phyloP scores from a whole-genome alignment of 2,797 vertebrate species.

The Coranthus polyacanthus region DNA sequence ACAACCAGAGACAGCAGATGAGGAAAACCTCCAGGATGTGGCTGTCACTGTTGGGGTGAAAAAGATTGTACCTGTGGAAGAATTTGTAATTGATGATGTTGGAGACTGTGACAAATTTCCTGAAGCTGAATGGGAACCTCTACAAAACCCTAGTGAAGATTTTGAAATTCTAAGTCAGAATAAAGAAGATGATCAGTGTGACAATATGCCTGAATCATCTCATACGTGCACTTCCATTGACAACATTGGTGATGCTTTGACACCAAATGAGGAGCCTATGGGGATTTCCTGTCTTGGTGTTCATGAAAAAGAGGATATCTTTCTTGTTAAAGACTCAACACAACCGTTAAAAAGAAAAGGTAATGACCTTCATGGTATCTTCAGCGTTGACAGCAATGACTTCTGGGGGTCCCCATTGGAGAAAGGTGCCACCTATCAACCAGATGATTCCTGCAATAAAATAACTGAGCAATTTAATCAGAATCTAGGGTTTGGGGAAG shows the following conservation, averaged over 20 bases:
- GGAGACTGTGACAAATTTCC: slow-evolving; percentile 20
- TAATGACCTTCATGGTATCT: slow-evolving; percentile 53
- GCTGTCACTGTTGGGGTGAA: not conserved
- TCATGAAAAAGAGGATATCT: slow-evolving; percentile 41
- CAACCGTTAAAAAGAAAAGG: slow-evolving; percentile 48
- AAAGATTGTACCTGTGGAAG: slow-evolving; percentile 15
- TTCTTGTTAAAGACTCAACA: slow-evolving; percentile 49
- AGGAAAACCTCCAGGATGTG: slow-evolving; percentile 19
- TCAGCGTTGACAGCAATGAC: slow-evolving; percentile 65
- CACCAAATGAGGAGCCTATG: slow-evolving; percentile 18
- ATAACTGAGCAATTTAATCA: slow-evolving; percentile 50
- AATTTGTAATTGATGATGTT: slow-evolving; percentile 26
- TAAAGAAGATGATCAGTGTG: slow-evolving; percentile 7
- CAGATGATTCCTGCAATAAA: slow-evolving; percentile 38
- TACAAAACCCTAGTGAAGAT: slow-evolving; percentile 41
- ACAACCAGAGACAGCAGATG: slow-evolving; percentile 9
- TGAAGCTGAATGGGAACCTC: slow-evolving; percentile 63
- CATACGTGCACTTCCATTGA: slow-evolving; percentile 15
- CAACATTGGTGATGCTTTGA: slow-evolving; percentile 10
- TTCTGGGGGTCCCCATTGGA: slow-evolving; percentile 75
- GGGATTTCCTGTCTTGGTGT: slow-evolving; percentile 42
- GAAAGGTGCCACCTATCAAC: slow-evolving; percentile 68
- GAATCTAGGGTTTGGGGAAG: slow-evolving; percentile 55
- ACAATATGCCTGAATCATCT: slow-evolving; percentile 10
- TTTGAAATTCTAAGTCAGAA: no score